A percentile compares a stretch with the other conserved stretches of the same genome.
Evolutionary conservation across 2,797 vertebrate genomes (phyloP).

Genomic region (Threskiornis aethiopicus): DNA sequence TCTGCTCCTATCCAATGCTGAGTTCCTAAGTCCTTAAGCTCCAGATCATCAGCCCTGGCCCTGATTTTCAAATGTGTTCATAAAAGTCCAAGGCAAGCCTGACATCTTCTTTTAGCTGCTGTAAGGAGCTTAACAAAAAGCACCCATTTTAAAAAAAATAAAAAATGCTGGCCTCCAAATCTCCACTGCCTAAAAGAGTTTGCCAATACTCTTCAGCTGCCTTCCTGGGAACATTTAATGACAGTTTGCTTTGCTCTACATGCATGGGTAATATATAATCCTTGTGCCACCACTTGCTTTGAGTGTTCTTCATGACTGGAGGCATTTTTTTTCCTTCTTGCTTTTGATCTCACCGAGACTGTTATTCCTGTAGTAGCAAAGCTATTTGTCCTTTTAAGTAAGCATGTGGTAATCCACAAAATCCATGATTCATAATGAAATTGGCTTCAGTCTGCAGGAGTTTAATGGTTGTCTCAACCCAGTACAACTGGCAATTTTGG

Average conservation of each 20-base stretch:
- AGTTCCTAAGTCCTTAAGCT: background rate
- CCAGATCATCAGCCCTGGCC: background rate
- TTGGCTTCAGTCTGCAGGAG: slow-evolving; percentile 59
- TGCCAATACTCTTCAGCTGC: background rate
- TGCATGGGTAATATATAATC: slow-evolving; percentile 26
- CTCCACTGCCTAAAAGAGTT: background rate
- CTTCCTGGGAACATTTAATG: slow-evolving; percentile 21
- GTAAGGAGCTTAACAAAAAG: background rate
- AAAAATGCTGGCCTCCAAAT: background rate
- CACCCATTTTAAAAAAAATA: background rate
- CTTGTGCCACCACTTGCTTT: slow-evolving; percentile 44
- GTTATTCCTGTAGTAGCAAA: slow-evolving; percentile 62
- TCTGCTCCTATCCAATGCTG: background rate
- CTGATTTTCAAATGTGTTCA: background rate
- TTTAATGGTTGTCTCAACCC: slow-evolving; percentile 45
- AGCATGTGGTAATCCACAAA: slow-evolving; percentile 65
- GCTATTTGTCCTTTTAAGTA: slow-evolving; percentile 60
- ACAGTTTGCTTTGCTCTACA: slow-evolving; percentile 32
- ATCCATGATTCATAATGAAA: slow-evolving; percentile 65
- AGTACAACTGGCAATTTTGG: slow-evolving; percentile 31
- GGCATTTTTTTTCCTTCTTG: slow-evolving; percentile 29
- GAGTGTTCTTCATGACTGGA: slow-evolving; percentile 52
- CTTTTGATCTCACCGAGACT: slow-evolving; percentile 55
- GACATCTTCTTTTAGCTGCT: background rate
- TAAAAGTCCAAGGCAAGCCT: background rate